Conservation (phyloP, 1,140 invertebrate genomes). For the Drosophila asahinai region DNA sequence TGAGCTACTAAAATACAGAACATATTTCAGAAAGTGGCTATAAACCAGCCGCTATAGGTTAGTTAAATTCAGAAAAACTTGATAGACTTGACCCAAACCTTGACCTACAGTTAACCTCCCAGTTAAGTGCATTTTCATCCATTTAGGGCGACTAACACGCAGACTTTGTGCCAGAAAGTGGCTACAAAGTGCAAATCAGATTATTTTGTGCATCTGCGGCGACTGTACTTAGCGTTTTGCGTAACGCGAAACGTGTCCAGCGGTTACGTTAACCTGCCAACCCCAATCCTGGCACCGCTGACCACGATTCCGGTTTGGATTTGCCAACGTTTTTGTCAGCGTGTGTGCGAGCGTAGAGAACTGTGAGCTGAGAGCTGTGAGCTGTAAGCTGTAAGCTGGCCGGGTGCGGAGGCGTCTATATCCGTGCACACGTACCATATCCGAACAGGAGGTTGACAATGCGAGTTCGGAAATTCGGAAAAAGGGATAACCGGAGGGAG, state of each 20-base stretch:
- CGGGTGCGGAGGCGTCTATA: background rate
- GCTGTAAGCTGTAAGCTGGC: background rate
- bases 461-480: constrained; percentile 3
- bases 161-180: too few relatives aligned
- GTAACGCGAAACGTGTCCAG: constrained; percentile 6
- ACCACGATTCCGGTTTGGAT: constrained; percentile 5
- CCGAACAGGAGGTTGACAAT: constrained; percentile 8
- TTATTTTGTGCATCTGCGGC: background rate
- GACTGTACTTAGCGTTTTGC: background rate
- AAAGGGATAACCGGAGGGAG: background rate
- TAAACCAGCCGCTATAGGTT: too few relatives aligned
- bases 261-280: constrained; percentile 7
- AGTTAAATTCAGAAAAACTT: too few relatives aligned
- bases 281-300: constrained; percentile 1
- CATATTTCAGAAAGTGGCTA: too few relatives aligned
- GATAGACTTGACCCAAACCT: too few relatives aligned
- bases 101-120: too few relatives aligned
- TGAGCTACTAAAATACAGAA: too few relatives aligned
- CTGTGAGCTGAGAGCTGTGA: background rate
- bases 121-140: too few relatives aligned
- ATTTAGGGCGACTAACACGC: too few relatives aligned
- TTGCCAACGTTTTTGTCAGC: background rate
- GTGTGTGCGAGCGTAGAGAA: background rate
- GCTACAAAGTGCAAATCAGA: constrained; percentile 2
- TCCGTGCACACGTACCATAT: background rate